Conservation (phyloP, 2,113 vertebrate species). For the Nerophis lumbriciformis region DNA sequence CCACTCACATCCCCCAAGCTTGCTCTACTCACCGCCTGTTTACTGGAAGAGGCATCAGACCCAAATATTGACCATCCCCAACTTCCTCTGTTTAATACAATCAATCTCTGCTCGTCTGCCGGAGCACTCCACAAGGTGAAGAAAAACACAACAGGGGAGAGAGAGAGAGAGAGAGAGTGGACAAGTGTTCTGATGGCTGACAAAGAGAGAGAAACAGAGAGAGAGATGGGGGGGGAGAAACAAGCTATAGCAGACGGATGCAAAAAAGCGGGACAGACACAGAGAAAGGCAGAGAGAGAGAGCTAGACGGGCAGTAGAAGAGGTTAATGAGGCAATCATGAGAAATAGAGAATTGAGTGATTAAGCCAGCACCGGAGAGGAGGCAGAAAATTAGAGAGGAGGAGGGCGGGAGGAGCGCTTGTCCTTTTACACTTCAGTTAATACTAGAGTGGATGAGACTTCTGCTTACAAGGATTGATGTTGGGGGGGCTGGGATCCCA, state of each 20-base stretch:
- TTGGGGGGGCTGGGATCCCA: neutral
- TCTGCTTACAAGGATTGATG: slow-evolving; percentile 42
- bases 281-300: slow-evolving; percentile 15
- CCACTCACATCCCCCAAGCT: slow-evolving; percentile 38
- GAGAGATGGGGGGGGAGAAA: neutral
- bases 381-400: slow-evolving; percentile 57
- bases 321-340: slow-evolving; percentile 68
- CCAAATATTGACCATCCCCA: slow-evolving; percentile 66
- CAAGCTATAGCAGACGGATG: slow-evolving; percentile 7
- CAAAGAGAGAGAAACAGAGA: neutral
- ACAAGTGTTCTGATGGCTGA: slow-evolving; percentile 6
- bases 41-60: slow-evolving; percentile 63
- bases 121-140: slow-evolving; percentile 40
- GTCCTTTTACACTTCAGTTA: slow-evolving; percentile 69
- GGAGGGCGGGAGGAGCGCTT: slow-evolving; percentile 60
- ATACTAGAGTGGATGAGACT: slow-evolving; percentile 55
- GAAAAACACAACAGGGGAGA: slow-evolving; percentile 16
- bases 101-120: slow-evolving; percentile 50
- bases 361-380: slow-evolving; percentile 40
- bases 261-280: slow-evolving; percentile 7
- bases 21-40: slow-evolving; percentile 42
- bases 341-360: slow-evolving; percentile 62
- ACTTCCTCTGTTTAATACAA: slow-evolving; percentile 63
- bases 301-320: slow-evolving; percentile 32
- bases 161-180: slow-evolving; percentile 10